These are phyloP conservation scores for Hydropsyche tenuis DNA, from an alignment of 1,140 invertebrate species.

Conservation along the genomic window DNA sequence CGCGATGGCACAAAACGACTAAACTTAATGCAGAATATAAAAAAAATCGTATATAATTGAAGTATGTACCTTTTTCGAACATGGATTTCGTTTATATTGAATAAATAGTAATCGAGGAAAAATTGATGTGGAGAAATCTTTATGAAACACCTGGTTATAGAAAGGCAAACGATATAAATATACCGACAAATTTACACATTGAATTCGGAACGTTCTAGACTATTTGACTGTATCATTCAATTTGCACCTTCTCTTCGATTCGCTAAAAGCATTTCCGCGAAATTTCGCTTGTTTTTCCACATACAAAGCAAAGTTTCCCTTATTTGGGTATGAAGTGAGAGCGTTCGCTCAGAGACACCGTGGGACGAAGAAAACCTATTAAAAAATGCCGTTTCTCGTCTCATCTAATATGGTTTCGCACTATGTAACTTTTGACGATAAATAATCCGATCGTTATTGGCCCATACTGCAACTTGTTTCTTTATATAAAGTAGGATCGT, in stretches of 20 bases:
- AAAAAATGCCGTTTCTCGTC: slow-evolving; percentile 18
- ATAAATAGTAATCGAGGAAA: too few species aligned
- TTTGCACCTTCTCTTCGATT: neutral
- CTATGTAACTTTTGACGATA: slow-evolving; percentile 24
- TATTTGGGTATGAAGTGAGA: slow-evolving; percentile 15
- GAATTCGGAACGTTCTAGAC: too few species aligned
- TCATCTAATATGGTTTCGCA: slow-evolving; percentile 21
- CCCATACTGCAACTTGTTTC: neutral
- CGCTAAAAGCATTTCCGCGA: slow-evolving; percentile 3
- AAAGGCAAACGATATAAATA: too few species aligned
- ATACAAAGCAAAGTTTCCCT: slow-evolving; percentile 13
- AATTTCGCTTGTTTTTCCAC: slow-evolving; percentile 24
- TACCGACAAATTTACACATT: too few species aligned
- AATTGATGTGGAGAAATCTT: too few species aligned
- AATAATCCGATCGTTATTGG: slow-evolving; percentile 12
- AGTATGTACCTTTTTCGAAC: too few species aligned
- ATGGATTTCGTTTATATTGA: too few species aligned
- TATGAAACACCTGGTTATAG: too few species aligned
- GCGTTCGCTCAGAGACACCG: neutral
- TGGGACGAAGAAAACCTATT: slow-evolving; percentile 34
- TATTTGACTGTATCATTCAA: neutral
- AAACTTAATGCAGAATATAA: too few species aligned
- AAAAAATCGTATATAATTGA: too few species aligned
- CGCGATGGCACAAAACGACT: too few species aligned
- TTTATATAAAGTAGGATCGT: neutral